A percentile compares a stretch with the other conserved stretches of the same genome.
phyloP scores from a whole-genome alignment of 1,140 invertebrate species.

The Rhyzopertha dominica region DNA sequence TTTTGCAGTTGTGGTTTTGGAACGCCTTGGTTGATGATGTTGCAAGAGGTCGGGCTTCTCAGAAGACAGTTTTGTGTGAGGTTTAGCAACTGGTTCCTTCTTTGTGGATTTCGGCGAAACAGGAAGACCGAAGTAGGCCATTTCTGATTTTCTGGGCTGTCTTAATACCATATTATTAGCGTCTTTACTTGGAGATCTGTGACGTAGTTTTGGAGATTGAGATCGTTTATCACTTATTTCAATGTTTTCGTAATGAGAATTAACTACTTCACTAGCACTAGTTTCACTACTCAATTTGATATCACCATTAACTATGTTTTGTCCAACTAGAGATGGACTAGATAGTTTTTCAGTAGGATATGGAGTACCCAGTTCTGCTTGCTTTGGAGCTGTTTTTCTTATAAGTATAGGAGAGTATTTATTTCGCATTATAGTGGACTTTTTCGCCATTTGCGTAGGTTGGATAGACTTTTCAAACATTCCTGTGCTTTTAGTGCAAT shows the following conservation, averaged over 20 bases:
- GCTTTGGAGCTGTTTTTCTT: constrained; percentile 24
- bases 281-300: no score
- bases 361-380: constrained; percentile 17
- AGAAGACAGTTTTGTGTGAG: constrained; percentile 12
- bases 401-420: constrained; percentile 32
- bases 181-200: constrained; percentile 3
- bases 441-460: no score
- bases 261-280: no score
- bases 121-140: constrained; percentile 40
- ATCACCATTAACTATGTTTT: constrained; percentile 15
- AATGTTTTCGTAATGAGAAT: no score
- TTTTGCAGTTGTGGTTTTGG: constrained; percentile 19
- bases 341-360: constrained; percentile 27
- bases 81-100: constrained; percentile 7
- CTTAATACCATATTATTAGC: constrained; percentile 34
- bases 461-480: constrained; percentile 14
- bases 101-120: constrained; percentile 22
- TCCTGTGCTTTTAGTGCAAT: not conserved
- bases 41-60: constrained; percentile 38
- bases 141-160: constrained; percentile 42
- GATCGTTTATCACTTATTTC: no score
- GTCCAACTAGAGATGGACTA: constrained; percentile 37
- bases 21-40: no score
- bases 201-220: not conserved
- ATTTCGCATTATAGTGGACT: no score